phyloP scores from a whole-genome alignment of 2,888 invertebrate species.

The Brachyptera putata region DNA sequence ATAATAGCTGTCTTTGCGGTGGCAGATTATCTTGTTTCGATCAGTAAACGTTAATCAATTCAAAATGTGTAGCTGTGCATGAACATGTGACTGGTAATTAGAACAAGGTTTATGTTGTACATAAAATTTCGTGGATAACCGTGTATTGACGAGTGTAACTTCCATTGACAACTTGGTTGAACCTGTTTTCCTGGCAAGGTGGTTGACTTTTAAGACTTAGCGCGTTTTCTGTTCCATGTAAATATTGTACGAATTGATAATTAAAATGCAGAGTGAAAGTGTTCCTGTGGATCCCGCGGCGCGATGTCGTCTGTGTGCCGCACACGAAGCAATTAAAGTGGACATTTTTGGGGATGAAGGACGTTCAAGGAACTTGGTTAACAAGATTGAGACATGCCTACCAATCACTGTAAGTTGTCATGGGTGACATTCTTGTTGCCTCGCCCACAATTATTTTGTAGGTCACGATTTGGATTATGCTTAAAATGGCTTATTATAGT shows the following conservation, averaged over 20 bases:
- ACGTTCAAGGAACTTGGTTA: slow-evolving; percentile 45
- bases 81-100: neutral
- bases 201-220: neutral
- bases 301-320: slow-evolving; percentile 48
- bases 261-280: too few species aligned
- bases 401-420: slow-evolving; percentile 46
- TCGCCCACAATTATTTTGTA: too few species aligned
- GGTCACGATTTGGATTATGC: neutral
- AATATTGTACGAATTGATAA: too few species aligned
- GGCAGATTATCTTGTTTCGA: neutral
- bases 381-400: slow-evolving; percentile 48
- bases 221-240: too few species aligned
- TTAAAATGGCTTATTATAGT: too few species aligned
- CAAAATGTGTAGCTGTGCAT: neutral
- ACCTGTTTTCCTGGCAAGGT: neutral
- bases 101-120: too few species aligned
- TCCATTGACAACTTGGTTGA: too few species aligned
- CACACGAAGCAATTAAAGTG: slow-evolving; percentile 47
- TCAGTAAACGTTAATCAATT: neutral
- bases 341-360: slow-evolving; percentile 49
- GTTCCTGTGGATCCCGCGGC: slow-evolving; percentile 42
- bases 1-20: neutral
- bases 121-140: too few species aligned
- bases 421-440: neutral
- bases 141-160: too few species aligned